phyloP scores from a whole-genome alignment of 2,113 vertebrate species.

The Chionis minor region DNA sequence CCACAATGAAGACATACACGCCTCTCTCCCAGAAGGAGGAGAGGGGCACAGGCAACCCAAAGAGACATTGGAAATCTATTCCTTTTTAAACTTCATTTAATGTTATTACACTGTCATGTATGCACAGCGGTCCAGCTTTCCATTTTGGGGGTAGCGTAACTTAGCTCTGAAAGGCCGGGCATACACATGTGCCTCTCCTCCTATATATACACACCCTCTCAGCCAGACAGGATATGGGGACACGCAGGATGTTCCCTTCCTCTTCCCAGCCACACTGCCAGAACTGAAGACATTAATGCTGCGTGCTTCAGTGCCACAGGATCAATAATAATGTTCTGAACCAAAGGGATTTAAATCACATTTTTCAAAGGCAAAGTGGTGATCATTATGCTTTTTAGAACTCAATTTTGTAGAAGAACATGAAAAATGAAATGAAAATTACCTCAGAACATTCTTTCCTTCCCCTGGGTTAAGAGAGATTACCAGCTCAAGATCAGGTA shows the following conservation, averaged over 20 bases:
- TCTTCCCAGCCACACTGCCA: neutral
- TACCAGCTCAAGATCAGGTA: neutral
- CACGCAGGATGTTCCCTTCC: neutral
- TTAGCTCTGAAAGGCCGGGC: neutral
- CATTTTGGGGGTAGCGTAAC: neutral
- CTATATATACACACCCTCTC: neutral
- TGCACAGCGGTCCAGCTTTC: neutral
- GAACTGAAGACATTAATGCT: neutral
- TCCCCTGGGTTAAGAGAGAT: neutral
- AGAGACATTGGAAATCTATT: neutral
- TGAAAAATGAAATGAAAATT: neutral
- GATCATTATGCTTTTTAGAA: neutral
- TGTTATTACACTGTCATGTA: neutral
- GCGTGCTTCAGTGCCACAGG: neutral
- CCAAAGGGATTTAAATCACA: neutral
- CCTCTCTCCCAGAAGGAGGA: neutral
- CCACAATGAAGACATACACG: neutral
- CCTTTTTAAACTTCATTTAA: neutral
- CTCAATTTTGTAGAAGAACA: neutral
- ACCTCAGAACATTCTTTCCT: neutral
- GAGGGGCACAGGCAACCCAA: neutral
- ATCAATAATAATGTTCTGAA: neutral
- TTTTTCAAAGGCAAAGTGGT: neutral
- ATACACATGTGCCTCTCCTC: neutral
- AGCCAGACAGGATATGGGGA: neutral